Conservation (phyloP, 2,888 invertebrate species). For the Drosophila quinaria region DNA sequence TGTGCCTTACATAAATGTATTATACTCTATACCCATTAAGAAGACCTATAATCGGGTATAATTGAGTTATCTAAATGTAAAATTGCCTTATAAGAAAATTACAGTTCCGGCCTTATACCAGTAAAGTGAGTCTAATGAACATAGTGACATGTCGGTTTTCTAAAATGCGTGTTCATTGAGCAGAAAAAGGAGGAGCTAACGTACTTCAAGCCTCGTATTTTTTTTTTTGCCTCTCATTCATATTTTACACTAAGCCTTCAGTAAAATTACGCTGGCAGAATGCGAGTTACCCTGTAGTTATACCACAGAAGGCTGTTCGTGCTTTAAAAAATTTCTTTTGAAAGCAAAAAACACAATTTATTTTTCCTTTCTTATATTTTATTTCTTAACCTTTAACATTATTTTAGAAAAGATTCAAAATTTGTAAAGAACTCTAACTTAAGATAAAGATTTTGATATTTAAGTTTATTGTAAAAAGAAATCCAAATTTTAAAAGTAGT, state of each 20-base stretch:
- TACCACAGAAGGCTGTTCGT: no score
- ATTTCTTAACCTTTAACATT: no score
- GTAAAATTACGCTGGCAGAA: background rate
- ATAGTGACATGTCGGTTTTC: background rate
- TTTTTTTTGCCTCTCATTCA: background rate
- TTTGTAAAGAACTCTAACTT: no score
- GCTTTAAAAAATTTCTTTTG: no score
- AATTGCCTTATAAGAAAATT: background rate
- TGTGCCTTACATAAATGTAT: slow-evolving; percentile 12
- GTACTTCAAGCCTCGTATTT: background rate
- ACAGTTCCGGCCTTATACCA: background rate
- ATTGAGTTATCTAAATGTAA: background rate
- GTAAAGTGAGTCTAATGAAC: background rate
- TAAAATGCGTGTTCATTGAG: background rate
- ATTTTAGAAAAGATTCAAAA: no score
- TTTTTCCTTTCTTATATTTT: no score
- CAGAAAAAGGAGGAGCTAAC: background rate
- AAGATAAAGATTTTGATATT: no score
- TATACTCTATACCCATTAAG: slow-evolving; percentile 7
- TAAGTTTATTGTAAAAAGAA: no score
- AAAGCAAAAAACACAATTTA: no score
- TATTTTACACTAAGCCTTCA: background rate
- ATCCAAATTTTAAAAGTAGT: no score
- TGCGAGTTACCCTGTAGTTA: background rate
- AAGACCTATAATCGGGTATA: background rate